Conservation (phyloP, 2,888 invertebrate genomes). For the Pristionchus entomophagus region DNA sequence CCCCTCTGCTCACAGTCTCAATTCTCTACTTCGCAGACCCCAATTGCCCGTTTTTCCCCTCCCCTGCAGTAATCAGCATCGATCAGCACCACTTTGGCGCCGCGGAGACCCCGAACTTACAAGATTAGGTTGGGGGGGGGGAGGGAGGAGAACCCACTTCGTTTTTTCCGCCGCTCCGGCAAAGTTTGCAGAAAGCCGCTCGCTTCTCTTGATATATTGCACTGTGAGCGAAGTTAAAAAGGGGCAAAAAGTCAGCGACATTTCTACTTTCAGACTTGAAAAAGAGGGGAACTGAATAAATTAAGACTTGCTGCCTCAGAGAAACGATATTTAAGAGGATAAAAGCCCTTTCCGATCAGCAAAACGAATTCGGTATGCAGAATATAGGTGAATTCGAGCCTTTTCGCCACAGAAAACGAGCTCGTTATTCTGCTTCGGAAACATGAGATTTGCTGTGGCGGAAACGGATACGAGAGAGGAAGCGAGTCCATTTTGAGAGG, state of each 20-base stretch:
- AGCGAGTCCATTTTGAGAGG: neutral
- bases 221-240: neutral
- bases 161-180: neutral
- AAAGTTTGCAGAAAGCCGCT: constrained; percentile 36
- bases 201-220: constrained; percentile 22
- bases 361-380: no score
- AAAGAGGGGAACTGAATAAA: no score
- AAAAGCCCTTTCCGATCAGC: no score
- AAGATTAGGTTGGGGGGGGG: neutral
- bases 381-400: no score
- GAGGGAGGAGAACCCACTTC: neutral
- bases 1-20: neutral
- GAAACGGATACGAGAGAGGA: constrained; percentile 28
- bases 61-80: constrained; percentile 3
- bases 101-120: neutral
- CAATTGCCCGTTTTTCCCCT: neutral
- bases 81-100: no score
- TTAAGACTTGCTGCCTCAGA: no score
- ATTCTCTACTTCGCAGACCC: neutral
- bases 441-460: neutral
- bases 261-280: no score
- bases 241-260: neutral
- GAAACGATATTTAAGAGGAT: no score
- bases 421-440: neutral
- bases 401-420: neutral